Evolutionary conservation across 1,140 invertebrate genomes (phyloP), one percentile per base, ranked within the genome.

Genomic region (Drosophila dunni): DNA sequence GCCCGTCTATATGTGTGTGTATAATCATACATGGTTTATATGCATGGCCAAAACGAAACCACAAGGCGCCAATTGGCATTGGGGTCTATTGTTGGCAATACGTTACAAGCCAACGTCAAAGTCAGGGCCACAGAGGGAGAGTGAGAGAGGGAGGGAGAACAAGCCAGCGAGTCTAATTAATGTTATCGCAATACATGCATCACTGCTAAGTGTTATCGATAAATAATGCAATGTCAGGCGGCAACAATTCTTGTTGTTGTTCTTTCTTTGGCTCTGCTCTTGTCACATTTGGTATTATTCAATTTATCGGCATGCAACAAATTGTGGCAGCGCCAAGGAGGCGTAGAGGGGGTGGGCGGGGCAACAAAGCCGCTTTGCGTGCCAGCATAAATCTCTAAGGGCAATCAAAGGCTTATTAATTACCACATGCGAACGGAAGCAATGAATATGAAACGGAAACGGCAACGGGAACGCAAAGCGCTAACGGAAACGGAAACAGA

Each of bases 151-250:
- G 10, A 45, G n/a, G 2, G 17, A 20, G 15, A n/a, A n/a, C n/a
- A n/a, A 45, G 66, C 51, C 48, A 48, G 60, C 46, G 73, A 65
- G 56, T 63, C 84, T 88, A 89, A 88, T 88, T 89, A 89, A 88
- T 89, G 80, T 89, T 88, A 88, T 88, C 84, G 78, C 80, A 88
- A 89, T 88, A 89, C 78, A 89, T 89, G 84, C 84, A 88, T 89
- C 84, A 71, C 77, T 79, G 84, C 77, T 89, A 88, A 89, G 89
- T 89, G 84, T 88, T 88, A 88, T 88, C 84, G 80, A 88, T 80
- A 89, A 78, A 88, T 88, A 88, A 89, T 83, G 86, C 64, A 80
- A 67, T 61, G 80, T 73, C 77, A 75, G 73, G 53, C 48, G 42
- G 48, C 66, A 65, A 44, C 9, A 48, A 13, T 17, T 66, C 10